These are phyloP conservation scores for Gobionotothen gibberifrons DNA, from an alignment of 2,797 vertebrate genomes.

Conservation along the genomic window DNA sequence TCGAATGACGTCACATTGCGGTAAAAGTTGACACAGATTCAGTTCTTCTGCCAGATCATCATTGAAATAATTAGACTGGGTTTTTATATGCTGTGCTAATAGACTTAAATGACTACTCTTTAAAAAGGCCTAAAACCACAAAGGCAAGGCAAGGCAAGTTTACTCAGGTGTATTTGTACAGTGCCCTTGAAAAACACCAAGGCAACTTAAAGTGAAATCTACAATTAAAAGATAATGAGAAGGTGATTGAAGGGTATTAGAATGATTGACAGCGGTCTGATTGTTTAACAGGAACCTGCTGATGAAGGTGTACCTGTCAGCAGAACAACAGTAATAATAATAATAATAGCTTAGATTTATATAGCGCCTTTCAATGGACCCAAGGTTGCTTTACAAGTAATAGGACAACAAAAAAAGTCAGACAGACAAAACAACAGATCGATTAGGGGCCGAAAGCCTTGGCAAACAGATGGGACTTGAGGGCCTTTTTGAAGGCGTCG, in stretches of 20 bases:
- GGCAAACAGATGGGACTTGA: no score
- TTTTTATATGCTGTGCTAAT: conserved; percentile 6
- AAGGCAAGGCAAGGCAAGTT: neutral
- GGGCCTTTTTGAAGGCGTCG: no score
- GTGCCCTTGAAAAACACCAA: conserved; percentile 16
- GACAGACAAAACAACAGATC: no score
- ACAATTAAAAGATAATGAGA: conserved; percentile 4
- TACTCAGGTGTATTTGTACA: conserved; percentile 3
- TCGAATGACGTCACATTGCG: neutral
- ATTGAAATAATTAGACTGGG: neutral
- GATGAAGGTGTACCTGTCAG: neutral
- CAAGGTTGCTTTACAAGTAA: no score
- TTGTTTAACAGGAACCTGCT: conserved; percentile 3
- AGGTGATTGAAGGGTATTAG: conserved; percentile 3
- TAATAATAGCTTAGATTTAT: no score
- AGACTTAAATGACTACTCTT: neutral
- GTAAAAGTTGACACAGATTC: conserved; percentile 6
- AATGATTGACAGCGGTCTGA: neutral
- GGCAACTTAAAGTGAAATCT: neutral
- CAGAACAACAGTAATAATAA: conserved; percentile 10
- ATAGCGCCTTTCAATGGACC: no score
- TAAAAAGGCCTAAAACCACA: neutral
- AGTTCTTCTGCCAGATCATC: neutral
- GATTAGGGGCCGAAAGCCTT: no score
- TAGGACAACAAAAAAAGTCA: no score